A percentile compares a stretch with the other conserved stretches of the same genome.
Conservation (phyloP, 2,113 vertebrate species). For the Rhineura floridana region DNA sequence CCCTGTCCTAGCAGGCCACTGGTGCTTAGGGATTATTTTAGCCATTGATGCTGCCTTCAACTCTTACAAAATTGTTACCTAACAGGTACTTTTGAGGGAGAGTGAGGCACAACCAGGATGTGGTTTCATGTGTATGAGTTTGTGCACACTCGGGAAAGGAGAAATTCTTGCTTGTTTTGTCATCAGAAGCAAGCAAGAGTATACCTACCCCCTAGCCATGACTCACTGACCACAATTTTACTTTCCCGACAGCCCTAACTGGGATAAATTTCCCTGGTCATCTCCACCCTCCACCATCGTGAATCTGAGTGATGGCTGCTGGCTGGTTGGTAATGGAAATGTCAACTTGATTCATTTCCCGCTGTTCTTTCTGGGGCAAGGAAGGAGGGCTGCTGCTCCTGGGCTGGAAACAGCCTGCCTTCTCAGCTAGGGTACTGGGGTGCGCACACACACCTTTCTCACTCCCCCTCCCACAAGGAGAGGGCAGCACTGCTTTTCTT, state of each 20-base stretch:
- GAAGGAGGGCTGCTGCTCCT: background rate
- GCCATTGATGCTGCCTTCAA: background rate
- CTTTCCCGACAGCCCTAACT: conserved; percentile 64
- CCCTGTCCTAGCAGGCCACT: background rate
- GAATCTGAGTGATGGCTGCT: conserved; percentile 47
- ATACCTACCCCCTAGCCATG: conserved; percentile 37
- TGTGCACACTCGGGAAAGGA: background rate
- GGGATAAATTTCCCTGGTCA: conserved; percentile 56
- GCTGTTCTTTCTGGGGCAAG: background rate
- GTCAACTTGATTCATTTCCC: conserved; percentile 73
- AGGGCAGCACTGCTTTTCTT: background rate
- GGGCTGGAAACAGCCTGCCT: background rate
- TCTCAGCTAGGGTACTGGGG: too few relatives aligned
- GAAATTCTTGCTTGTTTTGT: background rate
- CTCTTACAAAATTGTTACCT: background rate
- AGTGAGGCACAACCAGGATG: background rate
- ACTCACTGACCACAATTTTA: conserved; percentile 58
- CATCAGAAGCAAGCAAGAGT: too few relatives aligned
- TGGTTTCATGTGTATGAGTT: background rate
- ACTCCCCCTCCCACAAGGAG: too few relatives aligned
- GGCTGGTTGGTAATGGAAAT: conserved; percentile 70
- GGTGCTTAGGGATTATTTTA: background rate
- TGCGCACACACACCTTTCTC: too few relatives aligned
- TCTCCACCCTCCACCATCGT: conserved; percentile 19
- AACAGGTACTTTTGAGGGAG: background rate